Base-by-base conservation (phyloP, 1,140 invertebrate genomes). In the Nephila pilipes region DNA sequence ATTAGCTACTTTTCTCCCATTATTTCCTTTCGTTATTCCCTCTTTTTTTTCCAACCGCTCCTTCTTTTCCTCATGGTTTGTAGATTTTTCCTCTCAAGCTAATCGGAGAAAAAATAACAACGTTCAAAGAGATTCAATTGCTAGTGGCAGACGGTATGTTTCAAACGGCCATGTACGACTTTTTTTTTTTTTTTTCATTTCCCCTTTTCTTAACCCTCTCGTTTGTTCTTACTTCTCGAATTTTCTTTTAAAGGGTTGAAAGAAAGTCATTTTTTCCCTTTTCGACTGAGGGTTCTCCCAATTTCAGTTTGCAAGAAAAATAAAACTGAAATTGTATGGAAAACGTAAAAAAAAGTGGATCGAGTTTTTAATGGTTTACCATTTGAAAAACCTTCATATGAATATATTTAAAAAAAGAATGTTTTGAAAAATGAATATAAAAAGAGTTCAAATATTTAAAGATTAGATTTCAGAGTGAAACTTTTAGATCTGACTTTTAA, bases 71-170 rank as follows among this genome's bases (percentile, higher is more conserved):
- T 85, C 89, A 83, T 75, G 90, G 80, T 92, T 93, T 93, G 91
- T 93, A 93, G 91, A 87, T 93, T 93, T 87, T 93, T 93, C 91
- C 85, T 93, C 83, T 93, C 85, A 93, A 87, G 91, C 91, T 93
- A 93, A 93, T 93, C 83, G 91, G 83, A 93, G 87, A 83, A 87
- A 93, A 93, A 93, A 93, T 93, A 92, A 92, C 80, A 85, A 87
- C 81, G 91, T 87, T 93, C 91, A 87, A 93, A 93, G 63, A 75
- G 83, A 93, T 93, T 93, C 91, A 87, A 93, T 93, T 93, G 83
- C 63, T 63, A 79, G 32, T 87, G 85, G 91, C 65, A 65, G 46
- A 92, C 90, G n/a, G 90, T 92, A 60, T 85, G 60, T 85, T 92
- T 92, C 81, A 92, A 85, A 92, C 60, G 90, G 79, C 90, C 38